Conservation (phyloP, 2,113 vertebrate genomes). For the Dryoscopus gambensis region DNA sequence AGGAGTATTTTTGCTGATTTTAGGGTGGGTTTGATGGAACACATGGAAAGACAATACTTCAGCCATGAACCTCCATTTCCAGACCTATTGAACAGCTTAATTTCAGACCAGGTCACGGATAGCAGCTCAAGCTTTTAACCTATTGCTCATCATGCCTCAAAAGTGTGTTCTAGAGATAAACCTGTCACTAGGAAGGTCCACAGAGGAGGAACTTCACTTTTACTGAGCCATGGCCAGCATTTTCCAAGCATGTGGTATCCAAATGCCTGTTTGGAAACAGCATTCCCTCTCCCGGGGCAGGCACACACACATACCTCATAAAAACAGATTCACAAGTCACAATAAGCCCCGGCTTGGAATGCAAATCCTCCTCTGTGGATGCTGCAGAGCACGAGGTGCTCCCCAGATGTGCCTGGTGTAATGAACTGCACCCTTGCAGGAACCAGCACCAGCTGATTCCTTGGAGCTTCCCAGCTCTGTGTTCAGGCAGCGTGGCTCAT, state of each 20-base stretch:
- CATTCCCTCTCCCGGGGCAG: background rate
- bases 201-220: background rate
- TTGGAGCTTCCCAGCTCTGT: background rate
- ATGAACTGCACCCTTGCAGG: background rate
- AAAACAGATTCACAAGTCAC: slow-evolving; percentile 57
- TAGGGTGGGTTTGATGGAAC: background rate
- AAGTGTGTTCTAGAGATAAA: background rate
- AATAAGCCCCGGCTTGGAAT: background rate
- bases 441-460: background rate
- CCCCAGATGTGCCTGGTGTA: slow-evolving; percentile 2
- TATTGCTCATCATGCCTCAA: background rate
- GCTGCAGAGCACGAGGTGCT: background rate
- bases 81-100: background rate
- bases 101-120: background rate
- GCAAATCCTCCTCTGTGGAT: background rate
- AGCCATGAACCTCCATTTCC: background rate
- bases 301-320: slow-evolving; percentile 43
- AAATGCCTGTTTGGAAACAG: slow-evolving; percentile 8
- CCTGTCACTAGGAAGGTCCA: background rate
- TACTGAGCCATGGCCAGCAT: background rate
- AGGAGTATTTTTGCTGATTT: background rate
- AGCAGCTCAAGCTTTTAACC: background rate
- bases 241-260: slow-evolving; percentile 45
- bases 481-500: background rate
- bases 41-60: background rate